A percentile compares a stretch with the other conserved stretches of the same genome.
phyloP scores from a whole-genome alignment of 92 coral and sea anemone genomes.

The Epizoanthus scotinus region DNA sequence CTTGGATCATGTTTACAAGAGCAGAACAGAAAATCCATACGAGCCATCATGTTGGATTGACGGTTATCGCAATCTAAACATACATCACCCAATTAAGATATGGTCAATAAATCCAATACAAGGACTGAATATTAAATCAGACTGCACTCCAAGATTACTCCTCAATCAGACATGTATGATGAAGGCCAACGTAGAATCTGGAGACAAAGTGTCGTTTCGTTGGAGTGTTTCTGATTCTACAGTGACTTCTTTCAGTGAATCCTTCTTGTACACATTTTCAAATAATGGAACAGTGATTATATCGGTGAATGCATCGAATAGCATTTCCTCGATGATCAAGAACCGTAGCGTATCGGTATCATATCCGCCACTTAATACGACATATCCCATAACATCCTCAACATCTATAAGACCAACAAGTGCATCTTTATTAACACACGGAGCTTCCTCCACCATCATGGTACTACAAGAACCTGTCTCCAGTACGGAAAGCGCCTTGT shows the following conservation, averaged over 20 bases:
- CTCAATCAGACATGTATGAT: conserved; percentile 42
- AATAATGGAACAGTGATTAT: conserved; percentile 19
- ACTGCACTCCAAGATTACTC: conserved; percentile 38
- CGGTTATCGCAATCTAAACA: conserved; percentile 12
- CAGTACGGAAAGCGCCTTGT: background rate
- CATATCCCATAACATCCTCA: background rate
- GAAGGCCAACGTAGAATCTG: conserved; percentile 27
- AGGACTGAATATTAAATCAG: conserved; percentile 39
- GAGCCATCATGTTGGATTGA: conserved; percentile 27
- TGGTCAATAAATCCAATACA: conserved; percentile 48
- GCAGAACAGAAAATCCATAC: conserved; percentile 5
- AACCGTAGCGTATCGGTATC: conserved; percentile 30
- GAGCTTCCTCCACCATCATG: too few species aligned
- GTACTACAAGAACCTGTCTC: background rate
- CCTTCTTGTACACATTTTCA: conserved; percentile 17
- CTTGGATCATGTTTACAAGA: conserved; percentile 20
- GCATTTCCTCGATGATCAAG: conserved; percentile 40
- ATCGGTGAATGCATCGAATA: conserved; percentile 44
- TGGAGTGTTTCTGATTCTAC: conserved; percentile 56
- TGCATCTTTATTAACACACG: too few species aligned
- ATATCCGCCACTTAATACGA: background rate
- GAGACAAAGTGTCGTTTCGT: conserved; percentile 37
- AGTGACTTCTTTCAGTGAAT: conserved; percentile 1
- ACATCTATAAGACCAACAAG: background rate
- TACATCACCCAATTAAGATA: conserved; percentile 20